phyloP scores from a whole-genome alignment of 1,140 invertebrate species.

The Plodia interpunctella region DNA sequence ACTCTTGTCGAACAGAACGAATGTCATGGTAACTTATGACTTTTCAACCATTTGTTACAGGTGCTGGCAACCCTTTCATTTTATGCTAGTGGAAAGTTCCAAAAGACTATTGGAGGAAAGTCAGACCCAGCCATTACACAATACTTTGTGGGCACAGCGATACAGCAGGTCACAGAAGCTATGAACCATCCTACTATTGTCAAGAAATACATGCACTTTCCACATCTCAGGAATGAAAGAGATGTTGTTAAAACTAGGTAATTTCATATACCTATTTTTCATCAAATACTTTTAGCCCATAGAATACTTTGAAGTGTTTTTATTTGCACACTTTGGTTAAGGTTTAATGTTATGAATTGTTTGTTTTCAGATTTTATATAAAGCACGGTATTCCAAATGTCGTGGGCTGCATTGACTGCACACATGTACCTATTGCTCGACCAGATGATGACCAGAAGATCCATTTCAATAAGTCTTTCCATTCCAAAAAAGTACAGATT shows the following conservation, averaged over 20 bases:
- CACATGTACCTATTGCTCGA: conserved; percentile 59
- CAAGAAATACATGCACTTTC: conserved; percentile 67
- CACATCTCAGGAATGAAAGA: conserved; percentile 56
- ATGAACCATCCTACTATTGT: conserved; percentile 56
- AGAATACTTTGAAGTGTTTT: too few relatives aligned
- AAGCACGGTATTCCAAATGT: conserved; percentile 66
- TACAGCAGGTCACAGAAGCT: conserved; percentile 60
- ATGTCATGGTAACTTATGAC: too few relatives aligned
- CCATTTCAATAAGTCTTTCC: conserved; percentile 66
- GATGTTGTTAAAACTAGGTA: conserved; percentile 60
- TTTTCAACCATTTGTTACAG: conserved; percentile 24
- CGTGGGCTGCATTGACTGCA: conserved; percentile 58
- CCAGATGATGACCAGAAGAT: conserved; percentile 59
- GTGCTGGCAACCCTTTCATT: conserved; percentile 60
- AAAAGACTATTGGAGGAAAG: conserved; percentile 52
- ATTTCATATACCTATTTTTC: background rate
- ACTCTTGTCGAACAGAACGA: background rate
- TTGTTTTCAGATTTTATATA: conserved; percentile 54
- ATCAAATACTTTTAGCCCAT: background rate
- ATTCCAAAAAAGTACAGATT: conserved; percentile 66
- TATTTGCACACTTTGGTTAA: too few relatives aligned
- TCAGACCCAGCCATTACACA: conserved; percentile 57
- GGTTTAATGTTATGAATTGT: too few relatives aligned
- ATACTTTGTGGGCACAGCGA: conserved; percentile 60
- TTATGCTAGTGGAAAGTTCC: conserved; percentile 61